Conservation (phyloP, 2,888 invertebrate species). For the Fragum sueziense region DNA sequence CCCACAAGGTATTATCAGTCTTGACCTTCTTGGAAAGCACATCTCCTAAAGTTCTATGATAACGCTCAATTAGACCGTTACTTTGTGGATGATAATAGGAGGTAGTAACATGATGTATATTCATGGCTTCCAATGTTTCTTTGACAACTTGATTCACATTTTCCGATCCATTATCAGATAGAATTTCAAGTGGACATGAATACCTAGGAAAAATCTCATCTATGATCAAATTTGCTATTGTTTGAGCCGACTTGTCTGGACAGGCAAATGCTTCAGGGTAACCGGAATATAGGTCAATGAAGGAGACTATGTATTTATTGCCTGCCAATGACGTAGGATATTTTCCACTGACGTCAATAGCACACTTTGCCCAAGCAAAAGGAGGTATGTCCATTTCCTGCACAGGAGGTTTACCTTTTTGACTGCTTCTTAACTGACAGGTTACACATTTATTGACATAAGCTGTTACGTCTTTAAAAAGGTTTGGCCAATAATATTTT, state of each 20-base stretch:
- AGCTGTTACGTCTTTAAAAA: background rate
- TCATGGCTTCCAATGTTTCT: conserved; percentile 29
- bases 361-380: conserved; percentile 10
- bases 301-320: background rate
- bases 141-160: conserved; percentile 18
- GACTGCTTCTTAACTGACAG: no score
- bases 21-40: conserved; percentile 33
- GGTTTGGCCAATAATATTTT: background rate
- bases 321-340: conserved; percentile 9
- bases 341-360: conserved; percentile 23
- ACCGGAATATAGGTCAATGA: conserved; percentile 29
- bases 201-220: conserved; percentile 36
- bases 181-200: conserved; percentile 34
- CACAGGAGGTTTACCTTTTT: background rate
- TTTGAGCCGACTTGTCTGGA: conserved; percentile 32
- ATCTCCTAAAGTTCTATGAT: conserved; percentile 35
- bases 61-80: conserved; percentile 33
- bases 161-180: conserved; percentile 45
- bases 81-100: conserved; percentile 21
- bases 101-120: conserved; percentile 35
- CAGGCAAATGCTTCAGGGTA: conserved; percentile 35
- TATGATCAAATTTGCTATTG: conserved; percentile 29
- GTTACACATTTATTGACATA: no score
- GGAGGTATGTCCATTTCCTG: conserved; percentile 6
- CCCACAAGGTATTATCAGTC: conserved; percentile 37